Percentiles rank a stretch among this genome's conserved stretches.
These are phyloP conservation scores for Anas georgica DNA, from an alignment of 2,797 vertebrate genomes.

Conservation along the genomic window DNA sequence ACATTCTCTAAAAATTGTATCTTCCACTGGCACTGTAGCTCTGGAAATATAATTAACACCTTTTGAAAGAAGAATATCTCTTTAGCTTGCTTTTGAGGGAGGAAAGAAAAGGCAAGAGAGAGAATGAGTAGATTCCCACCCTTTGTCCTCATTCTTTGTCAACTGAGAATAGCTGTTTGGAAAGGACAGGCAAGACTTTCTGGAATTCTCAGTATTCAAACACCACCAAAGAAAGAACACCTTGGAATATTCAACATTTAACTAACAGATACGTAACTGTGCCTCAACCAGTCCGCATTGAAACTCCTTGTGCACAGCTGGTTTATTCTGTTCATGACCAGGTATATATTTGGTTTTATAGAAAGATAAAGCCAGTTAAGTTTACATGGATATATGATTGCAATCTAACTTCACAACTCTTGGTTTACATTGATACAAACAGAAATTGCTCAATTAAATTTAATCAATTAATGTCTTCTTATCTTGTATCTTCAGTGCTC, in stretches of 20 bases:
- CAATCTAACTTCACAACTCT: neutral
- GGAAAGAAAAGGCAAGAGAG: neutral
- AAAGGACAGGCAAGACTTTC: neutral
- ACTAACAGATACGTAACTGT: neutral
- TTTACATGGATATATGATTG: neutral
- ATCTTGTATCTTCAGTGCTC: neutral
- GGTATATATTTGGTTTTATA: neutral
- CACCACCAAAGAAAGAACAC: neutral
- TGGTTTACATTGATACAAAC: neutral
- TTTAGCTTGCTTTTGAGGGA: neutral
- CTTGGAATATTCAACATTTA: neutral
- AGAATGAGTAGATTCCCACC: neutral
- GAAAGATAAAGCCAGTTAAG: neutral
- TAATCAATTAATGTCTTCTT: neutral
- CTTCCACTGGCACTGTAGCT: neutral
- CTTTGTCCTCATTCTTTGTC: neutral
- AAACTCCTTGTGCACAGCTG: neutral
- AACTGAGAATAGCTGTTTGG: neutral
- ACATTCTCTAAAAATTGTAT: neutral
- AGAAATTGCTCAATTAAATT: neutral
- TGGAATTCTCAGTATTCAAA: neutral
- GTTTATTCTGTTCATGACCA: neutral
- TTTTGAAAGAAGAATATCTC: neutral
- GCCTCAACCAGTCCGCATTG: neutral
- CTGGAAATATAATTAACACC: neutral